Percentiles rank a stretch among this genome's conserved stretches.
Conservation (phyloP, 2,888 invertebrate species). For the Sturmia bella region DNA sequence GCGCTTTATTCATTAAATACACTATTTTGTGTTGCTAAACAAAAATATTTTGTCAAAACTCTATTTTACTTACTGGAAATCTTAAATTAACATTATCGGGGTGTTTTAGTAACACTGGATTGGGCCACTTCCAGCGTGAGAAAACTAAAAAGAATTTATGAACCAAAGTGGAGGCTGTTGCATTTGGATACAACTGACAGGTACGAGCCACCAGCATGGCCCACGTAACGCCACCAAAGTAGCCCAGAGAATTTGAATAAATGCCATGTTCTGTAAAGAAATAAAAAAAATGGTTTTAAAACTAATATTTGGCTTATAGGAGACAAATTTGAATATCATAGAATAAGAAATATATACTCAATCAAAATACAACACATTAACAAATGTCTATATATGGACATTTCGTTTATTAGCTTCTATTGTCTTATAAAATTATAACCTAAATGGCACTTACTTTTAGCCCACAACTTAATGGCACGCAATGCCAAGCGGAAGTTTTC, state of each 20-base stretch:
- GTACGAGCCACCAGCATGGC: conserved; percentile 99
- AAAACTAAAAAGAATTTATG: conserved; percentile 99
- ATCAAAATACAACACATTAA: too few relatives aligned
- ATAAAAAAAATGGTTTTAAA: conserved; percentile 26
- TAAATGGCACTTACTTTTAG: conserved; percentile 87
- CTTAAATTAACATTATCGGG: conserved; percentile 93
- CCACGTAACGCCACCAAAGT: conserved; percentile 99
- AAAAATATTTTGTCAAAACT: too few relatives aligned
- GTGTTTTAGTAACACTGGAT: conserved; percentile 97
- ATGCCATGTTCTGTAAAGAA: conserved; percentile 91
- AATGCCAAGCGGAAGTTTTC: conserved; percentile 96
- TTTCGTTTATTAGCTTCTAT: too few relatives aligned
- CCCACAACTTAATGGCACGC: conserved; percentile 98
- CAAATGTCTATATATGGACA: too few relatives aligned
- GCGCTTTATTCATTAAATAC: too few relatives aligned
- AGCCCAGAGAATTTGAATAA: conserved; percentile 98
- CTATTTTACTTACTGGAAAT: conserved; percentile 85
- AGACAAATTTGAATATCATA: too few relatives aligned
- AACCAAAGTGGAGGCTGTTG: conserved; percentile 95
- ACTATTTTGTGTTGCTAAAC: too few relatives aligned
- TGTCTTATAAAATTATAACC: neutral
- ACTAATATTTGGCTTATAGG: too few relatives aligned
- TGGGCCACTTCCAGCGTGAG: conserved; percentile 99
- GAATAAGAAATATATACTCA: too few relatives aligned
- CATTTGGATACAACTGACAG: conserved; percentile 99